Conservation (phyloP, 92 coral and sea anemone genomes). For the Umimayanthus kanabou region DNA sequence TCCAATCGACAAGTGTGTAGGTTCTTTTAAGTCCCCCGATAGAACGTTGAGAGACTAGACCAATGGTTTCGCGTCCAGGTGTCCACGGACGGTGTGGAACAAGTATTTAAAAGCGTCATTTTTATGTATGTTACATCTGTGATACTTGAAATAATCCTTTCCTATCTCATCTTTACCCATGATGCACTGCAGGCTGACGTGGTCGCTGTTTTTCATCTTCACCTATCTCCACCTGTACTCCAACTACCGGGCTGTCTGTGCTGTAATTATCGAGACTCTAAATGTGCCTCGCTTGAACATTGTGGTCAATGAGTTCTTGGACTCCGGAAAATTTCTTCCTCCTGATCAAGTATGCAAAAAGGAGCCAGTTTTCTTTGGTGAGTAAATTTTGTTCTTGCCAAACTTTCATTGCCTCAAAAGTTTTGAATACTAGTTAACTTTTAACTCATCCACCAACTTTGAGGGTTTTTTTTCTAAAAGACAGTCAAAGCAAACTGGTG, state of each 20-base stretch:
- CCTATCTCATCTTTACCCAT: neutral
- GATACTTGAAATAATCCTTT: too few relatives aligned
- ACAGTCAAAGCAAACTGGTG: constrained; percentile 37
- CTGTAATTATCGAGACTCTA: constrained; percentile 96
- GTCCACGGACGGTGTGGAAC: too few relatives aligned
- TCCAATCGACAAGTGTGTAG: too few relatives aligned
- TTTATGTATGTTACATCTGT: too few relatives aligned
- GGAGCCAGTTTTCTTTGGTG: constrained; percentile 93
- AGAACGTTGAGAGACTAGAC: too few relatives aligned
- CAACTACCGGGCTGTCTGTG: constrained; percentile 93
- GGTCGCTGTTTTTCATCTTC: constrained; percentile 92
- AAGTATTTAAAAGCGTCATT: too few relatives aligned
- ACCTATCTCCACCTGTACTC: constrained; percentile 88
- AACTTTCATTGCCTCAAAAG: neutral
- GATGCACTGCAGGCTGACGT: constrained; percentile 67
- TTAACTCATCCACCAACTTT: neutral
- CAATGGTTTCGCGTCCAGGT: too few relatives aligned
- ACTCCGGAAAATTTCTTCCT: constrained; percentile 64
- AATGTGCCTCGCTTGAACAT: constrained; percentile 83
- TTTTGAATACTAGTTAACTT: neutral
- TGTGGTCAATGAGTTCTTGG: constrained; percentile 71
- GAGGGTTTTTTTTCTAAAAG: constrained; percentile 24
- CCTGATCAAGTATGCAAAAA: constrained; percentile 77
- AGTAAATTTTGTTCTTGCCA: constrained; percentile 9
- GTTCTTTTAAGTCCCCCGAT: too few relatives aligned